phyloP scores from a whole-genome alignment of 2,888 invertebrate genomes.

The Orgyia antiqua region DNA sequence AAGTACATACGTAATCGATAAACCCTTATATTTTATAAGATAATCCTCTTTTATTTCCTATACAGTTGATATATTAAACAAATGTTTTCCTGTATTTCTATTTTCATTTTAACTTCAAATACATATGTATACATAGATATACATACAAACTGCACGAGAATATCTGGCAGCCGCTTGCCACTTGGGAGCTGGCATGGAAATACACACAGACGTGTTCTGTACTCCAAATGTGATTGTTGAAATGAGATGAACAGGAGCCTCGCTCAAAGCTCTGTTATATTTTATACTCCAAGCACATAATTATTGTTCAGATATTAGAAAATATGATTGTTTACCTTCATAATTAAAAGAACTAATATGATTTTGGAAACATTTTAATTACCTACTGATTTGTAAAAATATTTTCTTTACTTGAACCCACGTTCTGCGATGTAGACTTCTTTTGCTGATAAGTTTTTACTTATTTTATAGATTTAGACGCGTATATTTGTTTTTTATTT shows the following conservation, averaged over 20 bases:
- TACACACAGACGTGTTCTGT: conserved; percentile 6
- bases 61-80: conserved; percentile 36
- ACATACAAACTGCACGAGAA: conserved; percentile 2
- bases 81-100: conserved; percentile 25
- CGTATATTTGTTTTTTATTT: too few relatives aligned
- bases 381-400: neutral
- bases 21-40: too few relatives aligned
- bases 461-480: too few relatives aligned
- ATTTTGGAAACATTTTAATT: too few relatives aligned
- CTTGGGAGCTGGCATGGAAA: conserved; percentile 13
- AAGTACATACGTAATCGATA: too few relatives aligned
- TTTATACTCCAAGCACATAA: neutral
- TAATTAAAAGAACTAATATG: too few relatives aligned
- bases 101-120: conserved; percentile 1
- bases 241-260: neutral
- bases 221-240: conserved; percentile 2
- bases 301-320: neutral
- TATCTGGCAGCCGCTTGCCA: conserved; percentile 4
- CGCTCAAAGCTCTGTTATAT: neutral
- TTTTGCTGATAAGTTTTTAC: too few relatives aligned
- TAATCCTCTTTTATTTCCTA: too few relatives aligned
- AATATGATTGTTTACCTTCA: neutral
- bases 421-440: neutral
- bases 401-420: neutral
- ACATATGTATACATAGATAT: neutral